Percentiles rank a stretch among this genome's conserved stretches.
These are phyloP conservation scores for Shinisaurus crocodilurus DNA, from an alignment of 2,113 vertebrate genomes.

Conservation along the genomic window DNA sequence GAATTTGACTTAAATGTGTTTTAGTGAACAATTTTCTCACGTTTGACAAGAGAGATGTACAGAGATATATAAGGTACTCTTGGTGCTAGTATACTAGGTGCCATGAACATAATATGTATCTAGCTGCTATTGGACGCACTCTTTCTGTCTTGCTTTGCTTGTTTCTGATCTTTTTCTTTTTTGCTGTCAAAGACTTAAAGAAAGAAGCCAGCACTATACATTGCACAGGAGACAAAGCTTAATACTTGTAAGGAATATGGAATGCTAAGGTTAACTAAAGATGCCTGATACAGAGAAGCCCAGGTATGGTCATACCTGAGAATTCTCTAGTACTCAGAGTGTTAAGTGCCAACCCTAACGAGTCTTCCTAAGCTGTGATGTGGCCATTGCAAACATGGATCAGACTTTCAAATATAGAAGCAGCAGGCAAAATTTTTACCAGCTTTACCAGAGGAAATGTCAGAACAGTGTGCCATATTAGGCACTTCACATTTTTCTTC, in stretches of 20 bases:
- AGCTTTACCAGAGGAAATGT: constrained; percentile 63
- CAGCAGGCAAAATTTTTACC: constrained; percentile 61
- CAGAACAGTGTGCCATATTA: constrained; percentile 64
- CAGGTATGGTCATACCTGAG: constrained; percentile 7
- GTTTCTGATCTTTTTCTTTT: constrained; percentile 51
- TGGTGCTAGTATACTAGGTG: constrained; percentile 42
- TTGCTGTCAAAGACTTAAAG: constrained; percentile 48
- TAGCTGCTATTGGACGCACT: constrained; percentile 52
- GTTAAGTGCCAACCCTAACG: not conserved
- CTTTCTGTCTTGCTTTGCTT: constrained; percentile 58
- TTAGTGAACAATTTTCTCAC: constrained; percentile 35
- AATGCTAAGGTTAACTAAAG: constrained; percentile 58
- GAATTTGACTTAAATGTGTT: constrained; percentile 34
- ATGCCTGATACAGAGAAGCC: constrained; percentile 16
- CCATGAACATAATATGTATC: constrained; percentile 42
- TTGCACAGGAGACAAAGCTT: constrained; percentile 56
- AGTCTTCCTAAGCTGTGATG: not conserved
- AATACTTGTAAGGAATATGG: constrained; percentile 54
- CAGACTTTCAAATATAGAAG: constrained; percentile 46
- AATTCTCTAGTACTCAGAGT: not conserved
- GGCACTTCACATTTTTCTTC: constrained; percentile 67
- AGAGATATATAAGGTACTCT: constrained; percentile 51
- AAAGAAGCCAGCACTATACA: constrained; percentile 64
- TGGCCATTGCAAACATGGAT: constrained; percentile 32
- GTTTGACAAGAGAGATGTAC: constrained; percentile 47